Evolutionary conservation across 2,113 vertebrate species (phyloP).

Genomic region (Entomyzon cyanotis): DNA sequence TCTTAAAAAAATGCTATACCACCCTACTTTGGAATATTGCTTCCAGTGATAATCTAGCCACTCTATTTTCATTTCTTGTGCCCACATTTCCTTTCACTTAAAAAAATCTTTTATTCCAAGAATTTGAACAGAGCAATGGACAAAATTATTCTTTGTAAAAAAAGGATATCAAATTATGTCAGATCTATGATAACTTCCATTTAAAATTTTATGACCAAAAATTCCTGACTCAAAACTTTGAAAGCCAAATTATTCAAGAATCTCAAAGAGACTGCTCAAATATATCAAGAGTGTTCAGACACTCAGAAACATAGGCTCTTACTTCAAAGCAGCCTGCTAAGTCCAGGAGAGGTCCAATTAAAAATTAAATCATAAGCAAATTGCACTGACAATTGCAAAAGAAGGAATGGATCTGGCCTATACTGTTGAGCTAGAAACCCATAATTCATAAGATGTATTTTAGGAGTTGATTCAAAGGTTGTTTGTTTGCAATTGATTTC

Average conservation of each 20-base stretch:
- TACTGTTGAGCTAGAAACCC: neutral
- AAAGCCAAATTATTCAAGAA: neutral
- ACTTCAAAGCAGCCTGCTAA: neutral
- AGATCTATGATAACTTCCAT: neutral
- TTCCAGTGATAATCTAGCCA: neutral
- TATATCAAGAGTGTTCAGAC: neutral
- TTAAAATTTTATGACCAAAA: neutral
- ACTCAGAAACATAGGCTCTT: neutral
- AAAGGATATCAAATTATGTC: neutral
- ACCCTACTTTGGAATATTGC: neutral
- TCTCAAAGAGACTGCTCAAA: neutral
- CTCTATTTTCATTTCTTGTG: neutral
- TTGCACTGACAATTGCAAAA: neutral
- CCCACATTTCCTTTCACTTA: neutral
- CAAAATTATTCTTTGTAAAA: neutral
- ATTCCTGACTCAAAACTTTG: neutral
- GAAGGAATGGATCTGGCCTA: neutral
- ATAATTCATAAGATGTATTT: neutral
- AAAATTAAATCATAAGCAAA: neutral
- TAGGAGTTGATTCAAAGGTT: neutral
- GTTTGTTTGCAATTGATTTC: neutral
- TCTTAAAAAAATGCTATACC: neutral
- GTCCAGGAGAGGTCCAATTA: neutral
- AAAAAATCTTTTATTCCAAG: neutral
- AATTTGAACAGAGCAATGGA: neutral